phyloP scores from a whole-genome alignment of 2,888 invertebrate species.

The Lasioglossum leucozonium region DNA sequence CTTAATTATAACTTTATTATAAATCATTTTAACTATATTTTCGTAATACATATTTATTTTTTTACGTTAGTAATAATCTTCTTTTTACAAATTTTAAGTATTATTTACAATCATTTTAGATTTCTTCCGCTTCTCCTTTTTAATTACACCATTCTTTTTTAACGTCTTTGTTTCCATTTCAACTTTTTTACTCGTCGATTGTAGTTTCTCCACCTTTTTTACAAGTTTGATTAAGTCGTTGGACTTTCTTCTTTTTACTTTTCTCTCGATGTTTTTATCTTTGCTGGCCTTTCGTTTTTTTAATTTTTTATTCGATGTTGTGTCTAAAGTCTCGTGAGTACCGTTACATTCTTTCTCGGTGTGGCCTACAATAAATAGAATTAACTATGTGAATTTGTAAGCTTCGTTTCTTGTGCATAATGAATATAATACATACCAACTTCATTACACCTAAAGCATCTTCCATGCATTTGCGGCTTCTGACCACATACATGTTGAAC shows the following conservation, averaged over 20 bases:
- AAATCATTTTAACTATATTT: not conserved
- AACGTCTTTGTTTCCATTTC: constrained; percentile 33
- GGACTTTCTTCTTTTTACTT: constrained; percentile 21
- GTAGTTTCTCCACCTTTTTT: not conserved
- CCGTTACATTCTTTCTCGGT: constrained; percentile 73
- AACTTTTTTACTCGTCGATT: constrained; percentile 17
- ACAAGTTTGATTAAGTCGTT: not conserved
- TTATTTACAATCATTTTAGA: constrained; percentile 2
- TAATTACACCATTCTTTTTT: not conserved
- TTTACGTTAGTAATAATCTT: not conserved
- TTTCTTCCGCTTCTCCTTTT: constrained; percentile 5
- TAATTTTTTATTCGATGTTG: constrained; percentile 37
- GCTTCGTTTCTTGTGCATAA: not conserved
- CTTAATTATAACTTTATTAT: not conserved
- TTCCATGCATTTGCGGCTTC: constrained; percentile 74
- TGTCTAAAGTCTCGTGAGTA: not conserved
- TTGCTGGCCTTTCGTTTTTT: constrained; percentile 51
- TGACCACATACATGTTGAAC: constrained; percentile 86
- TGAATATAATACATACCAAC: constrained; percentile 61
- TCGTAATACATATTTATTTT: not conserved
- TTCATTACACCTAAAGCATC: constrained; percentile 77
- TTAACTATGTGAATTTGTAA: not conserved
- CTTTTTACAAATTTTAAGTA: constrained; percentile 1
- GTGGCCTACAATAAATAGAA: constrained; percentile 71
- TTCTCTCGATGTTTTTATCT: not conserved